Evolutionary conservation across 2,888 invertebrate species (phyloP), one percentile per base, ranked within the genome.

Genomic region (Ophion ellenae): DNA sequence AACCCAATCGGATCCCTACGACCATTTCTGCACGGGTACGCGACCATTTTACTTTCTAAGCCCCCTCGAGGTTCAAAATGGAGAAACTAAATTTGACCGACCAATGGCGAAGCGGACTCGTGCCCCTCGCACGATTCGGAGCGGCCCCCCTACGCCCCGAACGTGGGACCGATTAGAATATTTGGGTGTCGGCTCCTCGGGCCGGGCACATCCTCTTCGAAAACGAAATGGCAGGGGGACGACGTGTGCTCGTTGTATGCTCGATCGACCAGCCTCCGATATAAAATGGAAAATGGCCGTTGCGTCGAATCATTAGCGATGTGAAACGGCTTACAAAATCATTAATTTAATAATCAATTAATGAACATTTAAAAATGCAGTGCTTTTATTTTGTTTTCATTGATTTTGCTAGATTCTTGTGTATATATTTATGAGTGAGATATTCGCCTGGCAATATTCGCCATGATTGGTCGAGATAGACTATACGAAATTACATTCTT

Each of bases 161-260:
- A 63, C 69, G 59, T 36, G 79, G 74, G 67, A 79, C 76, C 84
- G 86, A 87, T 86, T 88, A 85, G 86, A 88, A 87, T 84, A 87
- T 84, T 83, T 79, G 84, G 85, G 84, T 83, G 86, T 84, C 47
- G 69, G 69, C 86, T 74, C 64, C 45, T 77, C 81, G 64, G 14
- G 5, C 75, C 70, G 83, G 64, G 57, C 83, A 63, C 83, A 69
- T 69, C 81, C 77, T 75, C 66, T 66, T 24, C 11, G 76, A 61
- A 63, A 80, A 17, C 28, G n/a, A 47, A 63, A 66, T 64, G 63
- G 66, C 76, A 73, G 75, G 63, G 67, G 70, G 10, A 53, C 53
- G 53, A 75, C 75, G 57, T 40, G 64, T 59, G 64, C 61, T 32
- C 32, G 32, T 3, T 11, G 20, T 45, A 53, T 17, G 57, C 53